Evolutionary conservation across 30 jellyfish, hydroid and myxozoan genomes (phyloP).

Genomic region (Turritopsis dohrnii): DNA sequence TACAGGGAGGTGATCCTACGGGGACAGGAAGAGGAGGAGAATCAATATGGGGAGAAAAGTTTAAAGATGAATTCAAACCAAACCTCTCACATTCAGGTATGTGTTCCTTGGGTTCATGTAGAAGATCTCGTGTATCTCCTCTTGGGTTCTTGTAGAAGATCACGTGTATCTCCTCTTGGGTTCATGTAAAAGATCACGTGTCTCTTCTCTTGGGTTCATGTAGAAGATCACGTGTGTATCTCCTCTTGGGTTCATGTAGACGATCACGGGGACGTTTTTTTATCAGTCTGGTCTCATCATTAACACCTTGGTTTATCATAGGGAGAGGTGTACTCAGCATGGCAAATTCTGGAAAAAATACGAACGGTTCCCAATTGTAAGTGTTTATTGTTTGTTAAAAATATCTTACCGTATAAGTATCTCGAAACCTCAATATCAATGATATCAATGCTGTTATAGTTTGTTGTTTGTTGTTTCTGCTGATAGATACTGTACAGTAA

Average conservation of each 20-base stretch:
- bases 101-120: not conserved
- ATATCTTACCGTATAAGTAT: no score
- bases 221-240: constrained; percentile 52
- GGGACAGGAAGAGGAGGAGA: constrained; percentile 97
- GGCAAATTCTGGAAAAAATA: constrained; percentile 96
- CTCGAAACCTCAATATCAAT: no score
- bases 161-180: not conserved
- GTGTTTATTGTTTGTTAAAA: no score
- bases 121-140: not conserved
- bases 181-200: not conserved
- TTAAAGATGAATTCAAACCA: constrained; percentile 83
- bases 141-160: not conserved
- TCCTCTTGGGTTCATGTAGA: not conserved
- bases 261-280: not conserved
- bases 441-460: no score
- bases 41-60: constrained; percentile 83
- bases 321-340: constrained; percentile 94
- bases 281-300: not conserved
- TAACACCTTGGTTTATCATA: not conserved
- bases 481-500: no score
- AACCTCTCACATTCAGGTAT: constrained; percentile 77
- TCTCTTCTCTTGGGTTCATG: not conserved
- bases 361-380: constrained; percentile 92
- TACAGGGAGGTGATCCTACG: constrained; percentile 99
- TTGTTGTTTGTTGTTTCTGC: no score